Conservation (phyloP, 2,113 vertebrate species). For the Oostethus manadensis region DNA sequence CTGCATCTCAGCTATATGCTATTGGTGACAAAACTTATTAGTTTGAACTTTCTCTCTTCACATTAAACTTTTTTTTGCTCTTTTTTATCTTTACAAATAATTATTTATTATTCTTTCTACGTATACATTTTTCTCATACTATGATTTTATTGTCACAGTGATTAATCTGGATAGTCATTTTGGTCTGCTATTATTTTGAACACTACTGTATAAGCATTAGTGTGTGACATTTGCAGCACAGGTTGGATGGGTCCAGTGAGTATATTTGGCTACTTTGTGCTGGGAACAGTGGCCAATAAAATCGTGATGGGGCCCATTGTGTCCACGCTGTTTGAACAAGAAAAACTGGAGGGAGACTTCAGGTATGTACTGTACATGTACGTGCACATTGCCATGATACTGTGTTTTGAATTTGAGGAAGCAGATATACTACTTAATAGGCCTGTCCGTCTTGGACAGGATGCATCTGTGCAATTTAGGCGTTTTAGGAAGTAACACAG, state of each 20-base stretch:
- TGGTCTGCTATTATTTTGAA: no score
- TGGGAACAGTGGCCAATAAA: conserved; percentile 87
- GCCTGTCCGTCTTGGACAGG: conserved; percentile 19
- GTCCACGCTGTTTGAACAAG: conserved; percentile 86
- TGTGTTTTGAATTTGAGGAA: background rate
- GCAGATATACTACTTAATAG: background rate
- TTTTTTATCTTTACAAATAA: no score
- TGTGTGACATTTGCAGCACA: conserved; percentile 70
- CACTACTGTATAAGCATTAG: no score
- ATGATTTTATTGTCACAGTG: no score
- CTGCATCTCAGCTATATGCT: no score
- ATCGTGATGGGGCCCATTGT: conserved; percentile 90
- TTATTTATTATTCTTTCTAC: no score
- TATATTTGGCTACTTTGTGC: conserved; percentile 89
- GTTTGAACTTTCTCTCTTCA: no score
- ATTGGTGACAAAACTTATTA: no score
- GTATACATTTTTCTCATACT: no score
- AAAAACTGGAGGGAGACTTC: conserved; percentile 95
- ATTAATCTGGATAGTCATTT: no score
- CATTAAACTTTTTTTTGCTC: no score
- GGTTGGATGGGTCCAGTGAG: conserved; percentile 90
- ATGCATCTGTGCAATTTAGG: conserved; percentile 31
- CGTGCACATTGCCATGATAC: background rate
- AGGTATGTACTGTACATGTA: conserved; percentile 62
- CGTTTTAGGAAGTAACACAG: conserved; percentile 25